A percentile compares a stretch with the other conserved stretches of the same genome.
Conservation (phyloP, 1,140 invertebrate species). For the Drosophila nasuta region DNA sequence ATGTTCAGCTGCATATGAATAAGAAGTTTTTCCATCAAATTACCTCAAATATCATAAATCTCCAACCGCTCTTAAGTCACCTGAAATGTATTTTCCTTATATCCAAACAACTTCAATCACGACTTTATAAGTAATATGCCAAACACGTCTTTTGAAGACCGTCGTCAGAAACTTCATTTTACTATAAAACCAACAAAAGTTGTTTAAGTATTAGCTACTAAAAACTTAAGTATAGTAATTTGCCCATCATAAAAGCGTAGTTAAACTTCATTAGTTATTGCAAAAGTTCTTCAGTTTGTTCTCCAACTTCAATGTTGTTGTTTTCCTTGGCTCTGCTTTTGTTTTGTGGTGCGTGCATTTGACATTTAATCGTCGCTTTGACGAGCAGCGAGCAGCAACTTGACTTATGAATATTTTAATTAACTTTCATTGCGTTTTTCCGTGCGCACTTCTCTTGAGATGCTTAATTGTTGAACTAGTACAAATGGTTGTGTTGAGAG, state of each 20-base stretch:
- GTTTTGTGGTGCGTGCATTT: conserved; percentile 42
- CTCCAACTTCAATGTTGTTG: background rate
- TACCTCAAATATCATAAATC: no score
- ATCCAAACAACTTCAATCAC: no score
- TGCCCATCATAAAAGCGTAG: conserved; percentile 4
- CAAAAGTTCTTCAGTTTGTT: conserved; percentile 3
- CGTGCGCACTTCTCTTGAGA: background rate
- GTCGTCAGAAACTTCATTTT: background rate
- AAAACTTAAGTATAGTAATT: conserved; percentile 16
- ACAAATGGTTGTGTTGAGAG: conserved; percentile 18
- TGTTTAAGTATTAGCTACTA: background rate
- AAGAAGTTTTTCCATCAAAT: no score
- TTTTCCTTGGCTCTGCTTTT: background rate
- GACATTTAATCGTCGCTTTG: conserved; percentile 69
- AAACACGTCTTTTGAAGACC: background rate
- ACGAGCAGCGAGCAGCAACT: conserved; percentile 27
- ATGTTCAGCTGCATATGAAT: no score
- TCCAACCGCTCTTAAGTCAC: no score
- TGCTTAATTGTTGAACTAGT: background rate
- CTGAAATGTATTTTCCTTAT: no score
- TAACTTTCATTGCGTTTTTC: conserved; percentile 67
- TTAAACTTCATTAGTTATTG: conserved; percentile 10
- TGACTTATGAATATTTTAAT: conserved; percentile 78
- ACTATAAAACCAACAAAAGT: background rate
- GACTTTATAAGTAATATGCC: no score